Evolutionary conservation across 2,888 invertebrate genomes (phyloP), one percentile per base, ranked within the genome.

Genomic region (Willowsia nigromaculata): DNA sequence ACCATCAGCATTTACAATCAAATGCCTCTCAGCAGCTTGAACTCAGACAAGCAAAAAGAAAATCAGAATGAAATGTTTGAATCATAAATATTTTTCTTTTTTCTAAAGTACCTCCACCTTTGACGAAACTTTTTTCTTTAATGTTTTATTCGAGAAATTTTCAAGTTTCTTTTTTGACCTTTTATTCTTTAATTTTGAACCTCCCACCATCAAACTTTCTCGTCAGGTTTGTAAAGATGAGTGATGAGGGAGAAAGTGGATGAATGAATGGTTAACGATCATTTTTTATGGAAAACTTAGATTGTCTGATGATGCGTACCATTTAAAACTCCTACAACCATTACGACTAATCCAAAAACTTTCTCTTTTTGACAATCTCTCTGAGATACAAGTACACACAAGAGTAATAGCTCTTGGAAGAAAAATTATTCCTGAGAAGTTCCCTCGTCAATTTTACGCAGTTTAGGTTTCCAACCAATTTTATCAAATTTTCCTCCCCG

Each of bases 21-120:
- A 76, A 59, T 76, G 30, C 76, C 62, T 65, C 43, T 85, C 85
- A 85, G 85, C 85, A 78, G 76, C 76, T 65, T 78, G 78, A 85
- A 65, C 65, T 85, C 85, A 85, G 13, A 78, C 76, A 85, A 85
- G 78, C 85, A 78, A 47, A 33, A 78, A 37, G 9, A 37, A 85
- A 85, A 78, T 85, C 47, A 43, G 40, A 50, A 76, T 85, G 78
- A 27, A 33, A 78, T 85, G 65, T 27, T 78, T 27, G 85, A 85
- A 85, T 85, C 65, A 78, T 78, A 78, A 78, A 37, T 37, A 37
- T 37, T 68, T 37, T 40, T 68, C 68, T 25, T 22, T 4, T 15
- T 30, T 13, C 65, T 65, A 5, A 11, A 18, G 37, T 18, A 18
- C n/a, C 18, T 68, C 3, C 3, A 59, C 22, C 5, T 6, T n/a